These are phyloP conservation scores for Sesia apiformis DNA, from an alignment of 2,888 invertebrate species.

Conservation along the genomic window DNA sequence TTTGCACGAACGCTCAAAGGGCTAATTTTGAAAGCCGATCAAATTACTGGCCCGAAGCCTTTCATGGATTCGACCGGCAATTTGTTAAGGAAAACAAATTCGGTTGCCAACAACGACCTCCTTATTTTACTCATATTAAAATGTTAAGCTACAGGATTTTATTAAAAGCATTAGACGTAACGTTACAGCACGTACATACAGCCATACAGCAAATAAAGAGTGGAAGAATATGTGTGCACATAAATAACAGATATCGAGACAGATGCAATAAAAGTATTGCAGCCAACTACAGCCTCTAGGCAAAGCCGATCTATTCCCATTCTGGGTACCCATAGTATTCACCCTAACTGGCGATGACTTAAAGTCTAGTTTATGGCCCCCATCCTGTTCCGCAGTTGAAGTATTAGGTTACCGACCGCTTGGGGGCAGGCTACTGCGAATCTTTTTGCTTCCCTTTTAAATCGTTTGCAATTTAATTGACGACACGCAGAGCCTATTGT, in stretches of 20 bases:
- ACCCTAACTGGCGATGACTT: slow-evolving; percentile 22
- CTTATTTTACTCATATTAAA: no score
- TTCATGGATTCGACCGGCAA: slow-evolving; percentile 28
- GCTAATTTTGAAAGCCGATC: slow-evolving; percentile 42
- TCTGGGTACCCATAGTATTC: slow-evolving; percentile 17
- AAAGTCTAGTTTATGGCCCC: slow-evolving; percentile 33
- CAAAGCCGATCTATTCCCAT: slow-evolving; percentile 26
- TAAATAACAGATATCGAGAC: slow-evolving; percentile 18
- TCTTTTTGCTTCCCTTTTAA: slow-evolving; percentile 32
- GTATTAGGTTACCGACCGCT: slow-evolving; percentile 41
- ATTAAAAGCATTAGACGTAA: no score
- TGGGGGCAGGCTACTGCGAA: slow-evolving; percentile 31
- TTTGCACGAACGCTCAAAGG: slow-evolving; percentile 30
- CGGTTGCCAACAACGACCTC: neutral
- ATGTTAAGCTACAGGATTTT: no score
- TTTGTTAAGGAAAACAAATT: slow-evolving; percentile 29
- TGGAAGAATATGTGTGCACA: slow-evolving; percentile 2
- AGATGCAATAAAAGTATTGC: slow-evolving; percentile 28
- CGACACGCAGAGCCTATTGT: slow-evolving; percentile 12
- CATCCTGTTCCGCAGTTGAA: slow-evolving; percentile 15
- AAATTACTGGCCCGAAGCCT: slow-evolving; percentile 33
- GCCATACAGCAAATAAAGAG: neutral
- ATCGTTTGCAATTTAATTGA: slow-evolving; percentile 35
- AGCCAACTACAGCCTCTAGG: slow-evolving; percentile 23
- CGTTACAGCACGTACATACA: no score